A percentile compares a stretch with the other conserved stretches of the same genome.
phyloP scores from a whole-genome alignment of 2,888 invertebrate species.

The Gymnoscelis rufifasciata region DNA sequence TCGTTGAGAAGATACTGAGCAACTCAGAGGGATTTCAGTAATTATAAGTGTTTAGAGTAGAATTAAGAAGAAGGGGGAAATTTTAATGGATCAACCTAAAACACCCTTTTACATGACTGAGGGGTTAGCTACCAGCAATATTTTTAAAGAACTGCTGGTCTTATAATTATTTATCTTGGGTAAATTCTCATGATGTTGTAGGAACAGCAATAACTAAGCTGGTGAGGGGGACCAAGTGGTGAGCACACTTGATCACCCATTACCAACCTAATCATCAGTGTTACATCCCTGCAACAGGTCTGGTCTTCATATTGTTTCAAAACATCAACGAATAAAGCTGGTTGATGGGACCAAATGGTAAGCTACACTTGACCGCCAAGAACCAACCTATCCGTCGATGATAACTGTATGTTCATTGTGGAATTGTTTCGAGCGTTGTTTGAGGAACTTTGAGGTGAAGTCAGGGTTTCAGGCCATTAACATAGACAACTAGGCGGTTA shows the following conservation, averaged over 20 bases:
- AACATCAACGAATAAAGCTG: not conserved
- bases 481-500: no score
- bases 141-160: no score
- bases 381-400: no score
- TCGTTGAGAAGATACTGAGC: not conserved
- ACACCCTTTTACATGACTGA: not conserved
- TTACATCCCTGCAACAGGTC: not conserved
- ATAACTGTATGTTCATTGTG: no score
- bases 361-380: no score
- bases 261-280: slow-evolving; percentile 2
- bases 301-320: not conserved
- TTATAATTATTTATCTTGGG: no score
- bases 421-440: no score
- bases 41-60: not conserved
- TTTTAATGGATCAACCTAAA: not conserved
- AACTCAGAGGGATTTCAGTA: not conserved
- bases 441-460: no score
- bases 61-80: not conserved
- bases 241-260: slow-evolving; percentile 1
- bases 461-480: no score
- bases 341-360: not conserved
- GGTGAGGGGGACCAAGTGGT: not conserved
- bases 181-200: not conserved
- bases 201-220: not conserved
- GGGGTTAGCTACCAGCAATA: no score